Percentiles rank a stretch among this genome's conserved stretches.
These are phyloP conservation scores for Lepidocyrtinus sp. DNA, from an alignment of 2,888 invertebrate genomes.

Conservation along the genomic window DNA sequence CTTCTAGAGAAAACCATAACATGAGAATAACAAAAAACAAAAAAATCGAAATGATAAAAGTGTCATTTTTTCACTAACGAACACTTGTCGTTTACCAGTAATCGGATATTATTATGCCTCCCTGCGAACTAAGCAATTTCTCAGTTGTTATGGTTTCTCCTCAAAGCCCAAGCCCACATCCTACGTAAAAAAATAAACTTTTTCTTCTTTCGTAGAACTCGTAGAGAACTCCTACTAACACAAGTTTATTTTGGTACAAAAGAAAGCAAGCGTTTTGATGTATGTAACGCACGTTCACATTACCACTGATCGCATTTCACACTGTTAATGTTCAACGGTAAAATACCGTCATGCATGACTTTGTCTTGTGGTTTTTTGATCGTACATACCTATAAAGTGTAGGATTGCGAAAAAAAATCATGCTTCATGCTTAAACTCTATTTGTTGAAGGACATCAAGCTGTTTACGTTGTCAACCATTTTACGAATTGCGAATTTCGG, in stretches of 20 bases:
- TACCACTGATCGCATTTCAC: slow-evolving; percentile 46
- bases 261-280: background rate
- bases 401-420: slow-evolving; percentile 26
- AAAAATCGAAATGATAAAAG: too few species aligned
- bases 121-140: too few species aligned
- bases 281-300: background rate
- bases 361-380: slow-evolving; percentile 43
- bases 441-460: slow-evolving; percentile 42
- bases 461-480: background rate
- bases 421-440: slow-evolving; percentile 29
- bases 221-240: too few species aligned
- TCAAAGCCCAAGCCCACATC: too few species aligned
- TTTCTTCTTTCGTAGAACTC: too few species aligned
- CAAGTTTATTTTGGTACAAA: too few species aligned
- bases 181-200: too few species aligned
- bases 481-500: too few species aligned
- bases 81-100: slow-evolving; percentile 20
- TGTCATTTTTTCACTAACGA: background rate
- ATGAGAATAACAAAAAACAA: too few species aligned
- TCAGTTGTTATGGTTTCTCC: too few species aligned
- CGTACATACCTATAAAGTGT: background rate
- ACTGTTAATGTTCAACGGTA: slow-evolving; percentile 49
- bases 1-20: too few species aligned
- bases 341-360: slow-evolving; percentile 48
- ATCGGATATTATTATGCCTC: slow-evolving; percentile 13